Percentiles rank a stretch among this genome's conserved stretches.
Conservation (phyloP, 2,113 vertebrate species). For the Aplodontia rufa region DNA sequence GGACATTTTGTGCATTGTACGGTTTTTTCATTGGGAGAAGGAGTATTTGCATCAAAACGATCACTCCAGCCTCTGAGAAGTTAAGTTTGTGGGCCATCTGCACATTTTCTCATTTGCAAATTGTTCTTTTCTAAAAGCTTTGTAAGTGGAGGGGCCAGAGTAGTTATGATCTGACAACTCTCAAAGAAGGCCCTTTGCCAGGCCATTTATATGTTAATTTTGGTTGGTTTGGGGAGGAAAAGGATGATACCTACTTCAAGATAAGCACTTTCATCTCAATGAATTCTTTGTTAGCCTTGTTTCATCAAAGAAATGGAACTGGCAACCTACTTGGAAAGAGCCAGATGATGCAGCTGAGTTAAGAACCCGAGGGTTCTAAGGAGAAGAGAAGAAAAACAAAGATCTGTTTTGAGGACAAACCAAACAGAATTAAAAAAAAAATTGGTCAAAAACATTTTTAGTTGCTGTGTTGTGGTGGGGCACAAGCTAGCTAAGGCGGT, state of each 20-base stretch:
- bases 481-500: too few species aligned
- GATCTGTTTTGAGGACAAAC: constrained; percentile 38
- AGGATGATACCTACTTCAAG: constrained; percentile 66
- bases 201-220: constrained; percentile 75
- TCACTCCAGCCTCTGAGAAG: not conserved
- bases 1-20: not conserved
- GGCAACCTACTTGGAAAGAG: constrained; percentile 55
- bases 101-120: constrained; percentile 62
- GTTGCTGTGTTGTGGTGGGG: not conserved
- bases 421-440: not conserved
- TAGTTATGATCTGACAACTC: constrained; percentile 55
- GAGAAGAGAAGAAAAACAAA: constrained; percentile 23
- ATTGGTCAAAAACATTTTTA: not conserved
- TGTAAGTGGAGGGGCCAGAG: constrained; percentile 30
- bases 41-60: constrained; percentile 50
- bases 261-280: constrained; percentile 69
- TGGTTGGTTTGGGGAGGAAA: constrained; percentile 43
- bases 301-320: constrained; percentile 60
- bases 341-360: constrained; percentile 31
- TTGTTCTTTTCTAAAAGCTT: constrained; percentile 49
- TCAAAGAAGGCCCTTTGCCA: constrained; percentile 36
- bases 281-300: constrained; percentile 69
- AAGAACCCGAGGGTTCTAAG: constrained; percentile 1
- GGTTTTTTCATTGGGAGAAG: not conserved
- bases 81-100: constrained; percentile 56